Evolutionary conservation across 1,140 invertebrate genomes (phyloP), one percentile per base, ranked within the genome.

Genomic region (Belonocnema kinseyi): DNA sequence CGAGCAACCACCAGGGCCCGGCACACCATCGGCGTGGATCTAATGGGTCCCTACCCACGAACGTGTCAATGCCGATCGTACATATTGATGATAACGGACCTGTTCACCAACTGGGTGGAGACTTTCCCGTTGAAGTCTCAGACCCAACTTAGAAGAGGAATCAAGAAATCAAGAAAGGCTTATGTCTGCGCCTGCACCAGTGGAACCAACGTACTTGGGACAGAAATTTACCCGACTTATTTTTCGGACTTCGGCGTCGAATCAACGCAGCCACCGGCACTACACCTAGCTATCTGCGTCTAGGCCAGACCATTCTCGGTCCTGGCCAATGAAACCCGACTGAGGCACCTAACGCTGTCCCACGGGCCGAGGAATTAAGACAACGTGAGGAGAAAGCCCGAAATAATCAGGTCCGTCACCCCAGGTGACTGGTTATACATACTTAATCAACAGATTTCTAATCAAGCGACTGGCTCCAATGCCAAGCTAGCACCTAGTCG

Each of bases 121-220:
- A 56, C 54, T 8, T 73, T 66, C n/a, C 71, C 53, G 3, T 0
- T 40, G 40, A 40, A n/a, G n/a, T n/a, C n/a, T n/a, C 82, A 0
- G 87, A 86, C 72, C 79, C 79, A 3, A 78, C 80, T 2, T 83
- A 86, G 80, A 52, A 85, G 19, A 46, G 82, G 13, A 87, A 87
- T 40, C 77, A 81, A 50, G 77, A 78, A 26, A 51, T 84, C 0
- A 85, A 83, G 61, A 81, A 82, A 54, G 79, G 75, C 0, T 40
- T 79, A 3, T 46, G 78, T 7, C 51, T 83, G 16, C n/a, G 74
- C 14, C 54, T 83, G 11, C 4, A 56, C 3, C 61, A 53, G 2
- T 2, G 50, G 0, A 19, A 71, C 11, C 77, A 82, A 26, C 19
- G 19, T 8, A 33, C 21, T 10, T 82, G 82, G 77, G 72, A 70